These are phyloP conservation scores for Argyra leucocephala DNA, from an alignment of 2,888 invertebrate species.

Conservation along the genomic window DNA sequence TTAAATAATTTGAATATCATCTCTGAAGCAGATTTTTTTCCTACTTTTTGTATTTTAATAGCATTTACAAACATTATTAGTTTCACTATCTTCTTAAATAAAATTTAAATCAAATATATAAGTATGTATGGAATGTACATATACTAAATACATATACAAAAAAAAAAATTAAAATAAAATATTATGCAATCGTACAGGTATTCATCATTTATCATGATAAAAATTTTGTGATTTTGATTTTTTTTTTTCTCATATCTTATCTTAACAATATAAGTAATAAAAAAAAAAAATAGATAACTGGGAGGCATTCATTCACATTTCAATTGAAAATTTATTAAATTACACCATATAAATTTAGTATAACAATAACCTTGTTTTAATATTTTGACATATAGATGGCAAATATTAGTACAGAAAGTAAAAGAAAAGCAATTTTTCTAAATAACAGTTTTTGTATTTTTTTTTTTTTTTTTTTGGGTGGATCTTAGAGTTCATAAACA, in stretches of 20 bases:
- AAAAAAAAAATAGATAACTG: no score
- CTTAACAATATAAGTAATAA: background rate
- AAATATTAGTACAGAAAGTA: background rate
- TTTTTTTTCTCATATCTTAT: conserved; percentile 1
- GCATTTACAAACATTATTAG: no score
- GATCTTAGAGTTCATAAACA: background rate
- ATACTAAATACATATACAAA: no score
- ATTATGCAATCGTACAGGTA: background rate
- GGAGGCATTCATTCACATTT: background rate
- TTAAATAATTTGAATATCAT: no score
- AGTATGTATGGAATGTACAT: no score
- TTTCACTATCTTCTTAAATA: background rate
- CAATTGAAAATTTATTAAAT: background rate
- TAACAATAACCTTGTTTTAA: background rate
- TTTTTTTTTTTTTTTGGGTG: background rate
- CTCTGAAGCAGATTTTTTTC: no score
- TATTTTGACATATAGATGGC: background rate
- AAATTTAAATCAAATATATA: background rate
- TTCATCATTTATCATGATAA: background rate
- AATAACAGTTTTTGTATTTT: background rate
- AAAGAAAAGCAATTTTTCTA: background rate
- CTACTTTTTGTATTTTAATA: no score
- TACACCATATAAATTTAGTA: no score
- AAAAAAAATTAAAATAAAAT: background rate
- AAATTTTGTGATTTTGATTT: background rate